Conservation (phyloP, 2,797 vertebrate genomes). For the Cynopterus sphinx region DNA sequence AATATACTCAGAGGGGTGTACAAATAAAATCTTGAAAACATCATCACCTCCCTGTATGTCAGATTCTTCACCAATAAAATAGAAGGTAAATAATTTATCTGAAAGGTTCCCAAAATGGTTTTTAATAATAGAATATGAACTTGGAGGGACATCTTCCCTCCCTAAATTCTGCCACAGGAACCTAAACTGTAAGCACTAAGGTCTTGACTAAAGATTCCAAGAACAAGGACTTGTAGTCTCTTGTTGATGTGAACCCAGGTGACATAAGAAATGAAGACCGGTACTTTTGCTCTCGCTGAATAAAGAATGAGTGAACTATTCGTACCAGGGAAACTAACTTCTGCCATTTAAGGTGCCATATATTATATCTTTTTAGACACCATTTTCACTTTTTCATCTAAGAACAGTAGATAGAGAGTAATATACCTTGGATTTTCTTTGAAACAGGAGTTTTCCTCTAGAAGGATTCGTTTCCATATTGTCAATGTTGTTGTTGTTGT, state of each 20-base stretch:
- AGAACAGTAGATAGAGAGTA: not conserved
- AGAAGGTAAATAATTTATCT: not conserved
- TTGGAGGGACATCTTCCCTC: not conserved
- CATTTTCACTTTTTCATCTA: not conserved
- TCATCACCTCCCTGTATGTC: not conserved
- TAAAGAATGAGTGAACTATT: not conserved
- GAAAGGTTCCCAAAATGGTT: not conserved
- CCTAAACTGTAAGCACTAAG: not conserved
- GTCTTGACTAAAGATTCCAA: not conserved
- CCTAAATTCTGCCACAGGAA: not conserved
- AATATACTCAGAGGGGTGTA: not conserved
- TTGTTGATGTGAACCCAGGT: not conserved
- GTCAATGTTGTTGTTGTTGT: not conserved
- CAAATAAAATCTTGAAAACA: not conserved
- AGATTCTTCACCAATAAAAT: not conserved
- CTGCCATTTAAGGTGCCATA: not conserved
- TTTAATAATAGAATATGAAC: slow-evolving; percentile 18
- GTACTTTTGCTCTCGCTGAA: not conserved
- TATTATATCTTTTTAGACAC: not conserved
- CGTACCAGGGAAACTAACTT: not conserved
- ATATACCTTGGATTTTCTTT: not conserved
- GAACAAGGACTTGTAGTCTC: not conserved
- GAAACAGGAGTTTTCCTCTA: not conserved
- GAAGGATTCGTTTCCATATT: not conserved
- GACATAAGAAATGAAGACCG: not conserved